Conservation (phyloP, 2,888 invertebrate species). For the Ennomos quercinarius region DNA sequence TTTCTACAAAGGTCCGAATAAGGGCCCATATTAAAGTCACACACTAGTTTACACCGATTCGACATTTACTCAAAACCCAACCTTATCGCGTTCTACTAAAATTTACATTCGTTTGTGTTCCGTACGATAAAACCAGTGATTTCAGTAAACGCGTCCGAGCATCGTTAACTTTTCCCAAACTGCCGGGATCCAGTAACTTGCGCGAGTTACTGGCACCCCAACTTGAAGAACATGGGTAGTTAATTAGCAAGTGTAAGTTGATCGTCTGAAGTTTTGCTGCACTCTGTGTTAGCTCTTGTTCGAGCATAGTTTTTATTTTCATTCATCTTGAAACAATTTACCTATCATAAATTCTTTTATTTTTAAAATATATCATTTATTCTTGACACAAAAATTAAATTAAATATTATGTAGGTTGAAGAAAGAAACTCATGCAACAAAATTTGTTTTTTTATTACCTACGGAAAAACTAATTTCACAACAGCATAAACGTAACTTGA, state of each 20-base stretch:
- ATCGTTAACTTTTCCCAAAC: constrained; percentile 38
- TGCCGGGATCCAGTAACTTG: constrained; percentile 29
- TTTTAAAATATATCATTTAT: too few species aligned
- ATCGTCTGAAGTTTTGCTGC: constrained; percentile 21
- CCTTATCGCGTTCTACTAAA: constrained; percentile 6
- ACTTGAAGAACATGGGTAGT: constrained; percentile 26
- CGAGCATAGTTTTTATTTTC: constrained; percentile 5
- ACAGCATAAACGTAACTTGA: too few species aligned
- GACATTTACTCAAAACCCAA: constrained; percentile 1
- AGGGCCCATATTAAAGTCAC: constrained; percentile 23
- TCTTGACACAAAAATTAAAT: too few species aligned
- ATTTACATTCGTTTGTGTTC: constrained; percentile 6
- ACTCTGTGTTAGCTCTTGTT: constrained; percentile 4
- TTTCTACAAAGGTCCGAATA: constrained; percentile 32
- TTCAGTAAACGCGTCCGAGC: constrained; percentile 36
- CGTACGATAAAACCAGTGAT: constrained; percentile 29
- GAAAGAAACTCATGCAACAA: too few species aligned
- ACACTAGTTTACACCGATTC: constrained; percentile 20
- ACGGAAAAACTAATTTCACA: too few species aligned
- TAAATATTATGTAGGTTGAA: too few species aligned
- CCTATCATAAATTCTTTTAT: too few species aligned
- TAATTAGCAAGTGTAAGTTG: constrained; percentile 32
- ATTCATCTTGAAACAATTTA: too few species aligned
- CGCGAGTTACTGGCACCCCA: constrained; percentile 29
- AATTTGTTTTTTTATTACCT: too few species aligned